A percentile compares a stretch with the other conserved stretches of the same genome.
These are phyloP conservation scores for Napeogenes inachia DNA, from an alignment of 2,888 invertebrate genomes.

Conservation along the genomic window DNA sequence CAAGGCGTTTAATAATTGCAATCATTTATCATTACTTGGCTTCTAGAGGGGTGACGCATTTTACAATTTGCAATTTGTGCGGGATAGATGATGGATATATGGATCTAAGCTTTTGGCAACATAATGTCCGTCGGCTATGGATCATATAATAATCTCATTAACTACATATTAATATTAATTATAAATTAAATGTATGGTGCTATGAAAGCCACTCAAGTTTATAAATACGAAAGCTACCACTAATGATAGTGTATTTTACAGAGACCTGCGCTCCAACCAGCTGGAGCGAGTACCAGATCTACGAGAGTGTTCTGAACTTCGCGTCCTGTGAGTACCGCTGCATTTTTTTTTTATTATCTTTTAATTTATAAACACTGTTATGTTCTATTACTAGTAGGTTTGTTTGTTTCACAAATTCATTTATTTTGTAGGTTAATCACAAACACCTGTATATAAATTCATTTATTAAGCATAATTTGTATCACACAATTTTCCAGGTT, in stretches of 20 bases:
- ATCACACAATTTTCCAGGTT: conserved; percentile 9
- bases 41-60: conserved; percentile 10
- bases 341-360: too few relatives aligned
- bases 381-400: too few relatives aligned
- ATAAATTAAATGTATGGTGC: too few relatives aligned
- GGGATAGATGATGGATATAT: not conserved
- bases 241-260: conserved; percentile 50
- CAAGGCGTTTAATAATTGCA: conserved; percentile 2
- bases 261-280: conserved; percentile 91
- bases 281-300: conserved; percentile 86
- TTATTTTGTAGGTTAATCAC: too few relatives aligned
- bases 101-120: conserved; percentile 12
- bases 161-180: too few relatives aligned
- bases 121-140: not conserved
- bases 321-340: conserved; percentile 85
- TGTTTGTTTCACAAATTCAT: too few relatives aligned
- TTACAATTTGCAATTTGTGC: conserved; percentile 13
- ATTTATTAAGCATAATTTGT: conserved; percentile 1
- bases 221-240: too few relatives aligned
- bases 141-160: not conserved
- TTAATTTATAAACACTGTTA: too few relatives aligned
- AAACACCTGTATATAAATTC: conserved; percentile 1
- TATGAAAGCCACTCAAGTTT: too few relatives aligned
- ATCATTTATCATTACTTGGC: conserved; percentile 7
- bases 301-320: conserved; percentile 86